Percentiles rank a stretch among this genome's conserved stretches.
These are phyloP conservation scores for Paracentrotus lividus DNA, from an alignment of 53 echinoderm and acorn worm species.

Conservation along the genomic window DNA sequence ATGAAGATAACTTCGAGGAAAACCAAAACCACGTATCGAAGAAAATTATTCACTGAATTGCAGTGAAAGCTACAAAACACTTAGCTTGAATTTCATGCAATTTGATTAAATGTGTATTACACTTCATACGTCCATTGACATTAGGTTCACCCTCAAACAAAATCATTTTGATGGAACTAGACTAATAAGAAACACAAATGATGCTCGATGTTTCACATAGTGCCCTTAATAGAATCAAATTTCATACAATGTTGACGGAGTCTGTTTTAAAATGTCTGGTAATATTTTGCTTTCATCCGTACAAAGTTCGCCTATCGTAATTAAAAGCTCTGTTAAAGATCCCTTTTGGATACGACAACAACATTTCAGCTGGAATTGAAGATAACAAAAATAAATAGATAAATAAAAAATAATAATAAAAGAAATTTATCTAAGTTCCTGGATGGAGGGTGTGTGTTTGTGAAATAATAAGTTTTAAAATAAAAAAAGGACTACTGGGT, in stretches of 20 bases:
- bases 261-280: neutral
- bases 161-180: neutral
- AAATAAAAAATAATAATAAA: no score
- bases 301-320: neutral
- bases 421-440: no score
- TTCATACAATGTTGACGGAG: neutral
- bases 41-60: no score
- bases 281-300: neutral
- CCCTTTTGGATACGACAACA: neutral
- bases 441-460: no score
- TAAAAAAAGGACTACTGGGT: no score
- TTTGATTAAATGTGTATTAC: slow-evolving; percentile 23
- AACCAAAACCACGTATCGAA: neutral
- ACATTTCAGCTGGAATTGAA: neutral
- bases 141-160: neutral
- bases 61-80: neutral
- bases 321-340: neutral
- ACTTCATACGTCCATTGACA: neutral
- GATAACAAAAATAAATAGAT: neutral
- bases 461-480: no score
- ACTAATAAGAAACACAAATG: neutral
- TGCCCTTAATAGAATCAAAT: neutral
- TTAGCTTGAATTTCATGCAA: neutral
- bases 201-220: neutral
- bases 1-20: neutral